These are phyloP conservation scores for Athalia circularis DNA, from an alignment of 2,888 invertebrate genomes.

Conservation along the genomic window DNA sequence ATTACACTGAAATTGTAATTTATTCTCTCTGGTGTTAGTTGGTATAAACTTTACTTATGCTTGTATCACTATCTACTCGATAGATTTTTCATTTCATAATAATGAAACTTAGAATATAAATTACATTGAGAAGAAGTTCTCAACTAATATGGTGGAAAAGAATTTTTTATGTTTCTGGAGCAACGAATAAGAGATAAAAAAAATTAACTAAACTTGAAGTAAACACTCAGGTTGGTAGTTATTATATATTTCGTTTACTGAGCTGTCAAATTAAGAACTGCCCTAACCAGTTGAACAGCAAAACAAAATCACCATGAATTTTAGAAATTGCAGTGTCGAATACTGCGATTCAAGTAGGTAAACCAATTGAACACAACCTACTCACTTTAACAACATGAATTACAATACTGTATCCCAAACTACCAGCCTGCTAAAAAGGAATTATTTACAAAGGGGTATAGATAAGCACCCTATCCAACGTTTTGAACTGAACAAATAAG, in stretches of 20 bases:
- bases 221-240: conserved; percentile 25
- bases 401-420: conserved; percentile 4
- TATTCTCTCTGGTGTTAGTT: background rate
- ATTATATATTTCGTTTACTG: background rate
- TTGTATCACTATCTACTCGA: conserved; percentile 5
- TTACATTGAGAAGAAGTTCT: conserved; percentile 26
- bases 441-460: conserved; percentile 17
- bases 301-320: background rate
- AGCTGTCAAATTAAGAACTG: background rate
- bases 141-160: conserved; percentile 13
- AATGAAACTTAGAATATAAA: conserved; percentile 19
- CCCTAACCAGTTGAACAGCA: background rate
- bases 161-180: conserved; percentile 14
- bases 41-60: background rate
- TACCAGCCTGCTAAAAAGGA: conserved; percentile 30
- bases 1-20: conserved; percentile 18
- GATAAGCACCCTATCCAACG: conserved; percentile 26
- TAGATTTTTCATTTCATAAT: conserved; percentile 31
- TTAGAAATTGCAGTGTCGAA: conserved; percentile 2
- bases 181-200: conserved; percentile 27
- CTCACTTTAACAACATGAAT: background rate
- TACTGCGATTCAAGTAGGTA: background rate
- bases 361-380: background rate
- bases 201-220: conserved; percentile 2
- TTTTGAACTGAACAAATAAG: background rate